These are phyloP conservation scores for Xerus inauris DNA, from an alignment of 2,113 vertebrate genomes.

Conservation along the genomic window DNA sequence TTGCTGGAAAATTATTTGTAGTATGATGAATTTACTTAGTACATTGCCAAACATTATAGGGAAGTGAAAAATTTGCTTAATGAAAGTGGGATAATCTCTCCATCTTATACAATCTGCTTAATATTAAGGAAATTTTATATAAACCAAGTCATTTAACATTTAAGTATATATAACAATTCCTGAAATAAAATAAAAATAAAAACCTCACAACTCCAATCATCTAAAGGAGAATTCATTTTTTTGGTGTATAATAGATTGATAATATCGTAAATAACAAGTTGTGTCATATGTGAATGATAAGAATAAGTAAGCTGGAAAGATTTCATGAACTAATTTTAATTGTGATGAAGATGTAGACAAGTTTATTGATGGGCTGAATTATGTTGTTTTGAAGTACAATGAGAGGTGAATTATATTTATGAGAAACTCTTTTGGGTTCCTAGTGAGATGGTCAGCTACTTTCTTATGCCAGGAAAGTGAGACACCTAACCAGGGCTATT, in stretches of 20 bases:
- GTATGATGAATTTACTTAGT: not conserved
- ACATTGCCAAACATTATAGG: not conserved
- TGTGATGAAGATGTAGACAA: slow-evolving; percentile 28
- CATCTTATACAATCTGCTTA: not conserved
- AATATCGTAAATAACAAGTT: slow-evolving; percentile 29
- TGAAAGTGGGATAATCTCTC: not conserved
- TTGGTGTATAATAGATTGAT: not conserved
- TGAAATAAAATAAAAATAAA: not conserved
- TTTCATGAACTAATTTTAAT: slow-evolving; percentile 66
- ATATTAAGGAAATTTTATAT: not conserved
- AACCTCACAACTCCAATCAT: not conserved
- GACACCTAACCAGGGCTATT: not conserved
- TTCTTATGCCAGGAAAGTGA: not conserved
- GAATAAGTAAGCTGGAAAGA: slow-evolving; percentile 14
- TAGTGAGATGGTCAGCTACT: not conserved
- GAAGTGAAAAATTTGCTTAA: not conserved
- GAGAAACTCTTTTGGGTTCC: slow-evolving; percentile 50
- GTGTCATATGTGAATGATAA: not conserved
- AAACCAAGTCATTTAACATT: not conserved
- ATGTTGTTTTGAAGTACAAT: slow-evolving; percentile 31
- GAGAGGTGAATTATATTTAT: slow-evolving; percentile 58
- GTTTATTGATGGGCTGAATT: slow-evolving; percentile 24
- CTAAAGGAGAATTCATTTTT: not conserved
- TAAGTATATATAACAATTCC: not conserved
- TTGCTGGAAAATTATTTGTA: not conserved